A percentile compares a stretch with the other conserved stretches of the same genome.
These are phyloP conservation scores for Heliconius aoede DNA, from an alignment of 2,888 invertebrate species.

Conservation along the genomic window DNA sequence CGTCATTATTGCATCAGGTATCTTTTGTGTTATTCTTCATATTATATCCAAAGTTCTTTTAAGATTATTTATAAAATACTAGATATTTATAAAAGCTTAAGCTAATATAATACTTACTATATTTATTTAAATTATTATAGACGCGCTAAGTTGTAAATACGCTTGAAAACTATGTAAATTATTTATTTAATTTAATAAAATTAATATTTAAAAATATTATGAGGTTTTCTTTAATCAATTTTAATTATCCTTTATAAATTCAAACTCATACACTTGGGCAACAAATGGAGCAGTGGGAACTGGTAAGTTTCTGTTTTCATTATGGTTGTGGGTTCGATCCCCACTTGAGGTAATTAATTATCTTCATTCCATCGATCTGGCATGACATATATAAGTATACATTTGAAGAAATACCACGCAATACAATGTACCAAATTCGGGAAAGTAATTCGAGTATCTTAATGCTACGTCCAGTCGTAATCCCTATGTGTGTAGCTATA, in stretches of 20 bases:
- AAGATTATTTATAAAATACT: constrained; percentile 27
- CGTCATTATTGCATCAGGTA: constrained; percentile 18
- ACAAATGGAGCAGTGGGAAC: too few relatives aligned
- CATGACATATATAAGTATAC: too few relatives aligned
- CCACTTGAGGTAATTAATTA: too few relatives aligned
- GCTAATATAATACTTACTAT: constrained; percentile 27
- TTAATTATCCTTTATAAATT: constrained; percentile 13
- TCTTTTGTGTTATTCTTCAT: background rate
- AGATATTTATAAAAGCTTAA: constrained; percentile 34
- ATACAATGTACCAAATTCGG: too few relatives aligned
- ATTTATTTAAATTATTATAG: constrained; percentile 59
- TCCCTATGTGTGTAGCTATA: too few relatives aligned
- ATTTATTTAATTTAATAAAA: constrained; percentile 77
- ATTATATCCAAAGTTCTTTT: constrained; percentile 32
- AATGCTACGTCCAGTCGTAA: too few relatives aligned
- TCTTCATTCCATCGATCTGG: too few relatives aligned
- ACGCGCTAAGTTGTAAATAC: constrained; percentile 77
- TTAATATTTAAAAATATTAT: constrained; percentile 48
- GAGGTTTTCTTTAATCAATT: constrained; percentile 30
- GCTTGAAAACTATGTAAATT: constrained; percentile 76
- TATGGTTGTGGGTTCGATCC: too few relatives aligned
- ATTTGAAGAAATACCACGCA: too few relatives aligned
- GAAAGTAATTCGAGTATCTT: too few relatives aligned
- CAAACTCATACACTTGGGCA: too few relatives aligned
- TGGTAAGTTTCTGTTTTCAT: too few relatives aligned